These are phyloP conservation scores for Metaphire vulgaris DNA, from an alignment of 1,140 invertebrate species.

Conservation along the genomic window DNA sequence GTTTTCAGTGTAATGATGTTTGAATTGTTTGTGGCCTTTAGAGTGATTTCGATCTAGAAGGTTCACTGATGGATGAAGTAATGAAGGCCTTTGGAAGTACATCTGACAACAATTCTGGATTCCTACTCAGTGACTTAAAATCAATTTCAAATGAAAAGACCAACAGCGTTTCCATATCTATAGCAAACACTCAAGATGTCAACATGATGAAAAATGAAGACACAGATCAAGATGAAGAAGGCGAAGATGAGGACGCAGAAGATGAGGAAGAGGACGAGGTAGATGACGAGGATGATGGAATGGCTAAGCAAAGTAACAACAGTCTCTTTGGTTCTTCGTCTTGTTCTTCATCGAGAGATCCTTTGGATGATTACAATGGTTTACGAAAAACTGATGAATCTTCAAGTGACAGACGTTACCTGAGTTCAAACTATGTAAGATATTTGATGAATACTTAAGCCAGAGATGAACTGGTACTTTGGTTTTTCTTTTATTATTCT, in stretches of 20 bases:
- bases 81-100: constrained; percentile 65
- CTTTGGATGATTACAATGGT: background rate
- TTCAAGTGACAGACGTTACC: background rate
- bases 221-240: background rate
- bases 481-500: too few relatives aligned
- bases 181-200: constrained; percentile 36
- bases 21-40: too few relatives aligned
- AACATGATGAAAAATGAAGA: background rate
- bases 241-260: background rate
- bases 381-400: background rate
- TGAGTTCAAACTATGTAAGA: background rate
- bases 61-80: constrained; percentile 87
- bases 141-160: background rate
- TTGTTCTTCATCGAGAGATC: background rate
- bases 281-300: constrained; percentile 12
- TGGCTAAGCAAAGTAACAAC: background rate
- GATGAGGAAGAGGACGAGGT: constrained; percentile 29
- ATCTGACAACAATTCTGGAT: constrained; percentile 14
- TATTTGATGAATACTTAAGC: too few relatives aligned
- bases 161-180: background rate
- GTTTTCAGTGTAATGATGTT: too few relatives aligned
- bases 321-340: background rate
- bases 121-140: background rate
- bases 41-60: constrained; percentile 79
- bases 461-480: too few relatives aligned